These are phyloP conservation scores for Palaemon carinicauda DNA, from an alignment of 1,140 invertebrate genomes.

Conservation along the genomic window DNA sequence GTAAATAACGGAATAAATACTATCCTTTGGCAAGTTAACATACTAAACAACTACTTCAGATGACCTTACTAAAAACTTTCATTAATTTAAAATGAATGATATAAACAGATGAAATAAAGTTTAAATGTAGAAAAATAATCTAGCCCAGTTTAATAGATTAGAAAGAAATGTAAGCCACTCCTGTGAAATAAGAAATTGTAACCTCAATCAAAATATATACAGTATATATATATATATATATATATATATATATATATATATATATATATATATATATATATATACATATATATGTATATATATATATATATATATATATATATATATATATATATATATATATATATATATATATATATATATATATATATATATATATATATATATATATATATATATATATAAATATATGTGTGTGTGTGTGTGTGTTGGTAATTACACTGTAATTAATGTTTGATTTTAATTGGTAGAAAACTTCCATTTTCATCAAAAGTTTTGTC, in stretches of 20 bases:
- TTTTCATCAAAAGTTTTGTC: neutral
- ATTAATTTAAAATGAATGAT: too few species aligned
- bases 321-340: constrained; percentile 26
- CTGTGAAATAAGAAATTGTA: too few species aligned
- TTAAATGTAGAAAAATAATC: too few species aligned
- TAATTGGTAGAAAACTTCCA: too few species aligned
- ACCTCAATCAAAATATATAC: too few species aligned
- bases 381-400: constrained; percentile 14
- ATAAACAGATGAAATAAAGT: too few species aligned
- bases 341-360: constrained; percentile 18
- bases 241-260: constrained; percentile 18
- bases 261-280: neutral
- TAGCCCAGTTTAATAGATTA: too few species aligned
- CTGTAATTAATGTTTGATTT: neutral
- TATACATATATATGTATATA: neutral
- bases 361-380: constrained; percentile 23
- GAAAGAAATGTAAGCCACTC: too few species aligned
- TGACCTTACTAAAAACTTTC: too few species aligned
- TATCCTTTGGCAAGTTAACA: too few species aligned
- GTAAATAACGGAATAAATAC: too few species aligned
- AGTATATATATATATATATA: neutral
- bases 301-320: constrained; percentile 24
- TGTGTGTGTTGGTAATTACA: neutral
- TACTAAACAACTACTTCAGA: too few species aligned
- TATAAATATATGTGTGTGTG: neutral